These are phyloP conservation scores for Scaptomyza hsui DNA, from an alignment of 1,140 invertebrate species.

Conservation along the genomic window DNA sequence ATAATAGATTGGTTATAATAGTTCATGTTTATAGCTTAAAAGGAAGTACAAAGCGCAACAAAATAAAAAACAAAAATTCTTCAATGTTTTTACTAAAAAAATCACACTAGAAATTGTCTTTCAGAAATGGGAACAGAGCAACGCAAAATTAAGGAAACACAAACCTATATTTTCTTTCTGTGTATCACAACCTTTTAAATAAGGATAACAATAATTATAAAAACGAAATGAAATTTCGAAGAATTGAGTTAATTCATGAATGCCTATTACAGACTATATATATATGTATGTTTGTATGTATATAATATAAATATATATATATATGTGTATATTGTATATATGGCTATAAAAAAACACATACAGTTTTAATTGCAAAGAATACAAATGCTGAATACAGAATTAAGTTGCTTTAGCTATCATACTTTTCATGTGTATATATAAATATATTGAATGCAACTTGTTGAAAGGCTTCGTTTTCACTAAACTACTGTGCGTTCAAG, in stretches of 20 bases:
- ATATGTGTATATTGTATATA: conserved; percentile 61
- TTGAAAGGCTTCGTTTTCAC: conserved; percentile 36
- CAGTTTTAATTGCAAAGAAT: conserved; percentile 74
- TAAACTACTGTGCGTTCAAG: conserved; percentile 77
- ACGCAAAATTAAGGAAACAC: conserved; percentile 72
- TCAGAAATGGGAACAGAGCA: conserved; percentile 33
- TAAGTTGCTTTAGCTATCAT: conserved; percentile 38
- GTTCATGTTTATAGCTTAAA: conserved; percentile 32
- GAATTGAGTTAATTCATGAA: conserved; percentile 61
- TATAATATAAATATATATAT: conserved; percentile 45
- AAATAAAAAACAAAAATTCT: conserved; percentile 29
- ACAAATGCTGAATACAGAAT: conserved; percentile 73
- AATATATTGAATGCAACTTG: conserved; percentile 41
- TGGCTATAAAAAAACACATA: conserved; percentile 70
- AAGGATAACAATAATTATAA: conserved; percentile 66
- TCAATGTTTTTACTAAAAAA: conserved; percentile 5
- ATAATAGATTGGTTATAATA: conserved; percentile 47
- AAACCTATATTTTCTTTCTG: conserved; percentile 54
- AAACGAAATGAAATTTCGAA: conserved; percentile 61
- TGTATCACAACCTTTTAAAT: conserved; percentile 78
- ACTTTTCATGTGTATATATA: conserved; percentile 9
- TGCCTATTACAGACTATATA: conserved; percentile 64
- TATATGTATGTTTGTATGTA: conserved; percentile 34
- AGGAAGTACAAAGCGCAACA: conserved; percentile 39
- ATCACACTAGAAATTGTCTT: conserved; percentile 62